These are phyloP conservation scores for Acanthisitta chloris DNA, from an alignment of 2,113 vertebrate species.

Conservation along the genomic window DNA sequence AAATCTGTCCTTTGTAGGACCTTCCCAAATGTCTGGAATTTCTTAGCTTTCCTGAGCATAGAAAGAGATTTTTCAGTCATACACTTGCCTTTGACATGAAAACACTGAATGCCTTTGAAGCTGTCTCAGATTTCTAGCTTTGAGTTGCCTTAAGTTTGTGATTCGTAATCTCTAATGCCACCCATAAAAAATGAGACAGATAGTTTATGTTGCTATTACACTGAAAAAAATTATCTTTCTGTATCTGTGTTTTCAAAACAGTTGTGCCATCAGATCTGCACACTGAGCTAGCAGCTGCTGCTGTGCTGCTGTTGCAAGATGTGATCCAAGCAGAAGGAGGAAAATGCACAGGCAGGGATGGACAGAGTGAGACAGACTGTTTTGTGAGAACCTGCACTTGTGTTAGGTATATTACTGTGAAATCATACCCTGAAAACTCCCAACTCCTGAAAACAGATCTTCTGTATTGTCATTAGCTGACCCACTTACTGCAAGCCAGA, in stretches of 20 bases:
- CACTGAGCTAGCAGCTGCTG: neutral
- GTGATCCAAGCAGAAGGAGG: neutral
- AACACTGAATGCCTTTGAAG: neutral
- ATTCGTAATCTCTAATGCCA: neutral
- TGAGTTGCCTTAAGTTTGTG: neutral
- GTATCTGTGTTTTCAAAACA: neutral
- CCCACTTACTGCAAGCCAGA: neutral
- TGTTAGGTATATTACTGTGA: neutral
- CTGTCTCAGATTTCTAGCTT: neutral
- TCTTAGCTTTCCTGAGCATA: neutral
- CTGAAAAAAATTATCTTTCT: neutral
- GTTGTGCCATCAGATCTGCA: neutral
- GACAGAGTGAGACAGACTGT: rapidly evolving
- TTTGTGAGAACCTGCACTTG: neutral
- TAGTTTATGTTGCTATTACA: neutral
- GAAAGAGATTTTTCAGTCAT: slow-evolving; percentile 13
- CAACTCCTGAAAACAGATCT: neutral
- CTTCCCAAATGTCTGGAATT: slow-evolving; percentile 39
- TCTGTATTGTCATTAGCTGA: neutral
- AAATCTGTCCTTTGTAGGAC: slow-evolving; percentile 7
- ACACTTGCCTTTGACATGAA: neutral
- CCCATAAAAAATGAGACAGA: neutral
- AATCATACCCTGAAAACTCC: neutral
- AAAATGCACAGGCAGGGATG: neutral
- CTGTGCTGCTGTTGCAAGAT: neutral